Base-by-base conservation (phyloP, 1,140 invertebrate species). In the Philaenus spumarius region DNA sequence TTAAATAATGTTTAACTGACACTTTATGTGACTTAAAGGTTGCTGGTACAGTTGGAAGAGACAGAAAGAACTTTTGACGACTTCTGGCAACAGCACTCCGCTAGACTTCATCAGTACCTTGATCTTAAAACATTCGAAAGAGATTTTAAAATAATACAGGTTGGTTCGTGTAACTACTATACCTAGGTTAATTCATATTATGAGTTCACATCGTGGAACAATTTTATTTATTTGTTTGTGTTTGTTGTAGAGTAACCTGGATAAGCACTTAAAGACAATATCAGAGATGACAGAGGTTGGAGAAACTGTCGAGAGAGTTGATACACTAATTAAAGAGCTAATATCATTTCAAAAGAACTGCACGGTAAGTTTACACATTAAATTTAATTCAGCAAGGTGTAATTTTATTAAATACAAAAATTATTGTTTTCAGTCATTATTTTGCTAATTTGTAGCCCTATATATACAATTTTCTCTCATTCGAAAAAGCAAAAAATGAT, bases 1-100 rank as follows among this genome's bases (percentile, higher is more conserved):
- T n/a, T n/a, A n/a, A n/a, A n/a, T n/a, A n/a, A n/a, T n/a, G n/a
- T n/a, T n/a, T n/a, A n/a, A n/a, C n/a, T n/a, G n/a, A n/a, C n/a
- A n/a, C n/a, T n/a, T 30, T 30, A 9, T 30, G 3, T 30, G 26
- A 30, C 26, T 30, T 67, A 61, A 71, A 91, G 92, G 73, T 81
- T 97, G 71, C 77, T 98, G 42, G 86, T 94, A 26, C 93, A 97
- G 77, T 77, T 98, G 64, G 93, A 96, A 72, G 94, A 98, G 78
- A 97, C 93, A 55, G 90, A 95, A 74, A 82, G 83, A 65, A 89
- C 89, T 51, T 97, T 98, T 74, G 92, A 95, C 69, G 82, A 89
- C 61, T 97, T 95, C 76, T 97, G 94, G 93, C 81, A 82, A 17
- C 83, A 89, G 66, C 94, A 97, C 77, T 89, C 90, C 66, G 82